Conservation (phyloP, 2,797 vertebrate species). For the Thalassophryne amazonica region DNA sequence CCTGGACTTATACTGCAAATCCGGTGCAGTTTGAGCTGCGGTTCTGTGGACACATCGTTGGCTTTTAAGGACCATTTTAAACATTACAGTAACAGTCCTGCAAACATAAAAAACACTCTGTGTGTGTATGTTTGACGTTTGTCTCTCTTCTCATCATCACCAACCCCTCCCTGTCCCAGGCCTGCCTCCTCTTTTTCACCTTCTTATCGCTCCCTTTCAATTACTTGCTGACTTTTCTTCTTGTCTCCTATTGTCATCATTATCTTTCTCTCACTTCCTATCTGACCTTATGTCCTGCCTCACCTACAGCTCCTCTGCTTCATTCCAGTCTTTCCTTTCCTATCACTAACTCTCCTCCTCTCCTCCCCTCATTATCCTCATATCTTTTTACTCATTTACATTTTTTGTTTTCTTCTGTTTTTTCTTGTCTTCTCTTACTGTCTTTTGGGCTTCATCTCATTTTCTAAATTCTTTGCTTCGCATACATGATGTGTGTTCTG, state of each 20-base stretch:
- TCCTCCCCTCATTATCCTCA: neutral
- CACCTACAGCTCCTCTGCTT: slow-evolving; percentile 2
- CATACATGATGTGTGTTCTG: too few species aligned
- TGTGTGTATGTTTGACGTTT: too few species aligned
- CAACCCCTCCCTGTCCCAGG: slow-evolving; percentile 16
- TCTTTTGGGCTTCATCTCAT: neutral
- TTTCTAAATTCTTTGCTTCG: too few species aligned
- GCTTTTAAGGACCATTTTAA: too few species aligned
- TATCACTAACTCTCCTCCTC: neutral
- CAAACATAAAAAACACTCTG: too few species aligned
- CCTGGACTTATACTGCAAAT: too few species aligned
- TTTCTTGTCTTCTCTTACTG: neutral
- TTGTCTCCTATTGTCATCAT: slow-evolving; percentile 24
- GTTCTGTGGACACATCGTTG: too few species aligned
- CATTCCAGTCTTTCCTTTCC: neutral
- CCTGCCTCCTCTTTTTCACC: slow-evolving; percentile 27
- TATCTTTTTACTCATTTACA: neutral
- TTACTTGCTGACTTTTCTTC: slow-evolving; percentile 13
- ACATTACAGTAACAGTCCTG: too few species aligned
- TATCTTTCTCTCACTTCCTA: slow-evolving; percentile 35
- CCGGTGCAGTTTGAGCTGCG: too few species aligned
- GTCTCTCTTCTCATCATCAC: neutral
- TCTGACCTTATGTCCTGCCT: slow-evolving; percentile 28
- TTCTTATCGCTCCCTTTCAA: slow-evolving; percentile 44
- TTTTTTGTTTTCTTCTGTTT: neutral